Evolutionary conservation across 92 coral and sea anemone species (phyloP).

Genomic region (Zoanthus sociatus): DNA sequence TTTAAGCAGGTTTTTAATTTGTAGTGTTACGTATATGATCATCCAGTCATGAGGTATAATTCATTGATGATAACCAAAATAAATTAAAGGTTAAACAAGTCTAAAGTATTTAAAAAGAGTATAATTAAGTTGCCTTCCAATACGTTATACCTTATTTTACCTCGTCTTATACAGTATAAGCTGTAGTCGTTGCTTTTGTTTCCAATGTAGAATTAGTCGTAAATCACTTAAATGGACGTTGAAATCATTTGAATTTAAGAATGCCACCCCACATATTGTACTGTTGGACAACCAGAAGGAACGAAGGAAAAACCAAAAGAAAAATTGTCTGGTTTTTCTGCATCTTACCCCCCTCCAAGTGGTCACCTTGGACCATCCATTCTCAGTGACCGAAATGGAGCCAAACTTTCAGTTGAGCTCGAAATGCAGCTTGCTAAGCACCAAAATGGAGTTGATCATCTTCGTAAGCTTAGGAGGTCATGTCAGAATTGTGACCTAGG

Average conservation of each 20-base stretch:
- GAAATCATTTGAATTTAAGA: neutral
- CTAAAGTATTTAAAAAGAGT: no score
- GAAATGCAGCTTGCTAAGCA: constrained; percentile 59
- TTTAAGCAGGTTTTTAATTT: no score
- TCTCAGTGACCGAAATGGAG: constrained; percentile 11
- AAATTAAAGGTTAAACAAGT: no score
- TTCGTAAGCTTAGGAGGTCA: constrained; percentile 58
- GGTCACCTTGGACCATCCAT: neutral
- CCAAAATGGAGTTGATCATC: constrained; percentile 41
- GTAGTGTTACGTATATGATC: no score
- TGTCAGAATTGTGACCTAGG: constrained; percentile 67
- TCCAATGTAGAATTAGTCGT: neutral
- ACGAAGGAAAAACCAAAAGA: constrained; percentile 20
- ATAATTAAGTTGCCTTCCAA: no score
- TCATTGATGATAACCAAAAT: no score
- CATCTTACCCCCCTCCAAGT: neutral
- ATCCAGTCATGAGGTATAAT: no score
- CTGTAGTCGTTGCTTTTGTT: neutral
- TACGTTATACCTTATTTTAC: no score
- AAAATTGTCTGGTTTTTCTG: constrained; percentile 19
- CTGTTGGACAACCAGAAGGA: constrained; percentile 11
- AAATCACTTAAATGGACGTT: neutral
- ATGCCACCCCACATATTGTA: constrained; percentile 22
- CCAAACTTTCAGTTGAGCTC: constrained; percentile 59
- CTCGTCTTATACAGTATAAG: neutral